Conservation (phyloP, 2,797 vertebrate species). For the Pitangus sulphuratus region DNA sequence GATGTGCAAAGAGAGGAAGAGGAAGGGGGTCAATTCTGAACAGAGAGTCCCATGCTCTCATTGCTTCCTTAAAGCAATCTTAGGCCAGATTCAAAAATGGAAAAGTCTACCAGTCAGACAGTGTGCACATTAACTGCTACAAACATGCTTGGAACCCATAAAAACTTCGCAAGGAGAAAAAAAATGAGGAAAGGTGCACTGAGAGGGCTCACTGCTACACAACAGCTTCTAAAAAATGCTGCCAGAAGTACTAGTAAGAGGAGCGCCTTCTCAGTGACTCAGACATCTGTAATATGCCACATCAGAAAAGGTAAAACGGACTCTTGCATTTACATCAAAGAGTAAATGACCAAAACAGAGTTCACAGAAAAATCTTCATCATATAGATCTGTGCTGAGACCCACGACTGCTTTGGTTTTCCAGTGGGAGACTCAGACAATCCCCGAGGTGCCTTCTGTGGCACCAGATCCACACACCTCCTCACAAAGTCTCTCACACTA, state of each 20-base stretch:
- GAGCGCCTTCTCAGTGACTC: neutral
- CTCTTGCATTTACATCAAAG: neutral
- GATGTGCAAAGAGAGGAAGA: neutral
- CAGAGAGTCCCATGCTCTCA: neutral
- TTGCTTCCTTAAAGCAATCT: neutral
- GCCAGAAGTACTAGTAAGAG: neutral
- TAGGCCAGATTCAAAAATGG: neutral
- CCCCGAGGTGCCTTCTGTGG: neutral
- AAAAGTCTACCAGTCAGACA: neutral
- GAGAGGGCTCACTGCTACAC: neutral
- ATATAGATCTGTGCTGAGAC: fast-evolving
- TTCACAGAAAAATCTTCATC: neutral
- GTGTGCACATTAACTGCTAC: neutral
- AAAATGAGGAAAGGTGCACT: neutral
- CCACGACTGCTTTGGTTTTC: neutral
- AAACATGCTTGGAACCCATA: neutral
- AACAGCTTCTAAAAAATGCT: neutral
- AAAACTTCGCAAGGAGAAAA: neutral
- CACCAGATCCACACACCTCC: neutral
- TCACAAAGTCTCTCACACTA: neutral
- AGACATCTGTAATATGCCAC: neutral
- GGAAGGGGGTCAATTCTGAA: neutral
- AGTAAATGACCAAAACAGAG: neutral
- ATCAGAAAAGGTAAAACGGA: neutral
- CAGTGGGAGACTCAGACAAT: neutral